Evolutionary conservation across 2,888 invertebrate species (phyloP).

Genomic region (Lepidonotus clava): DNA sequence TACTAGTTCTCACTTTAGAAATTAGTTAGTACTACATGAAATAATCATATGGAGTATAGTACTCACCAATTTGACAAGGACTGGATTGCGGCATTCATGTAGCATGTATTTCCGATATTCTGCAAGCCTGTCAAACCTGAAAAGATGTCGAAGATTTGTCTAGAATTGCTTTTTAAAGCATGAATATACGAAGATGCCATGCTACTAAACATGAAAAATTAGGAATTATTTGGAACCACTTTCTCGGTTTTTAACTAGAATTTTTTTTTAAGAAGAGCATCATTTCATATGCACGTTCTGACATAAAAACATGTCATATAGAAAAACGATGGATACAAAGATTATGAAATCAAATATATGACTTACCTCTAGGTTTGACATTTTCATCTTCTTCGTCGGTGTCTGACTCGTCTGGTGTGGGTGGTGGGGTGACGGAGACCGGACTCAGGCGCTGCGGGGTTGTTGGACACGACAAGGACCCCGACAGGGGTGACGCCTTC

Average conservation of each 20-base stretch:
- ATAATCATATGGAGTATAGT: too few species aligned
- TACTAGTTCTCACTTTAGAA: too few species aligned
- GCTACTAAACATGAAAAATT: too few species aligned
- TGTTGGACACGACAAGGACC: background rate
- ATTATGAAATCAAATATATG: background rate
- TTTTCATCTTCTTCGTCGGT: constrained; percentile 81
- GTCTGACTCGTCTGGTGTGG: constrained; percentile 72
- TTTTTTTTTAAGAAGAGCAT: too few species aligned
- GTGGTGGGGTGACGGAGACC: background rate
- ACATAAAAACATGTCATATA: background rate
- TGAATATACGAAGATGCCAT: too few species aligned
- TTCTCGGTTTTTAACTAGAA: too few species aligned
- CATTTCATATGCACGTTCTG: too few species aligned
- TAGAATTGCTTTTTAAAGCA: too few species aligned
- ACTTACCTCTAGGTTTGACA: constrained; percentile 82
- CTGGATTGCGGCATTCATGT: constrained; percentile 98
- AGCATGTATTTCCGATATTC: constrained; percentile 98
- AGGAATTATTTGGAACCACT: too few species aligned
- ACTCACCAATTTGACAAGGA: constrained; percentile 89
- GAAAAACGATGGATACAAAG: background rate
- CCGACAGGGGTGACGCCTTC: background rate
- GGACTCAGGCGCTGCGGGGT: constrained; percentile 31
- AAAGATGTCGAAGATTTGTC: background rate
- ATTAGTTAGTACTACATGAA: too few species aligned
- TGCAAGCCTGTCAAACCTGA: constrained; percentile 92